Evolutionary conservation across 2,797 vertebrate genomes (phyloP).

Genomic region (Syndactyla subalaris): DNA sequence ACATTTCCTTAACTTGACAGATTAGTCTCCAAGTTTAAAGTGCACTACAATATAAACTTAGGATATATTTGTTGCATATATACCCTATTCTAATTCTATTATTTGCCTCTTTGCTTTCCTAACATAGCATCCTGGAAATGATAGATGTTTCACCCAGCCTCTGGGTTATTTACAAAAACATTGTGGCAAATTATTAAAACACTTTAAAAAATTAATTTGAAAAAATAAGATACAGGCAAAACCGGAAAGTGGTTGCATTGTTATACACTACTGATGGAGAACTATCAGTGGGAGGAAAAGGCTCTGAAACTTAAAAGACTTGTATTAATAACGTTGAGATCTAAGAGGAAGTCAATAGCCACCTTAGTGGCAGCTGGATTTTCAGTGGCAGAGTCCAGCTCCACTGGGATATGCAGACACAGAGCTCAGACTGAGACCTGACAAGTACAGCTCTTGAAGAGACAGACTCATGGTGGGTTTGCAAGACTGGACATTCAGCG

Average conservation of each 20-base stretch:
- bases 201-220: not conserved
- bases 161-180: not conserved
- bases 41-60: not conserved
- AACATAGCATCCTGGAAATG: not conserved
- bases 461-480: too few relatives aligned
- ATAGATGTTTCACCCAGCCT: not conserved
- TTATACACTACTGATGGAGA: not conserved
- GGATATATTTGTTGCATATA: not conserved
- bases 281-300: not conserved
- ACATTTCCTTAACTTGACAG: not conserved
- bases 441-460: not conserved
- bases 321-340: not conserved
- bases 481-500: not conserved
- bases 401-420: rapidly evolving
- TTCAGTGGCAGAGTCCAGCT: not conserved
- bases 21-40: not conserved
- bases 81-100: not conserved
- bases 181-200: not conserved
- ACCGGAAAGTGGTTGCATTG: not conserved
- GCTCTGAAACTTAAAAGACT: not conserved
- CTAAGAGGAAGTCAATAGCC: not conserved
- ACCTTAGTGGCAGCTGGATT: not conserved
- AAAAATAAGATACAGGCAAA: not conserved
- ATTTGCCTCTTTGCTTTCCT: not conserved
- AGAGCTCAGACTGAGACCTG: not conserved